Percentiles rank a stretch among this genome's conserved stretches.
Evolutionary conservation across 92 coral and sea anemone genomes (phyloP).

Genomic region (Zoanthus solanderi): DNA sequence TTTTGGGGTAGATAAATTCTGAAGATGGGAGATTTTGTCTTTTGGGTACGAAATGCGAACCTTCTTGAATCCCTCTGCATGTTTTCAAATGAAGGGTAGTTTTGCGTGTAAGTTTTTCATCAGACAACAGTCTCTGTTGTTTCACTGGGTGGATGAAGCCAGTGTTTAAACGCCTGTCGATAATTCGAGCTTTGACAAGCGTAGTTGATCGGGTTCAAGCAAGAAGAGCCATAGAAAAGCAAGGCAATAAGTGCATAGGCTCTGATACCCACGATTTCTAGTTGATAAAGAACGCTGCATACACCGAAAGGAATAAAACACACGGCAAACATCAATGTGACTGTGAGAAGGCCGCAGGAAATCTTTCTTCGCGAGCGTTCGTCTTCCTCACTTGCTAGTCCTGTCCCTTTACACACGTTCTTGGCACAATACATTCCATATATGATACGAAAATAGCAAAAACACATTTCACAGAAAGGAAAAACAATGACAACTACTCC

Average conservation of each 20-base stretch:
- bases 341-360: conserved; percentile 30
- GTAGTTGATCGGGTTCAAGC: conserved; percentile 57
- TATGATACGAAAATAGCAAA: conserved; percentile 56
- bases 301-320: conserved; percentile 59
- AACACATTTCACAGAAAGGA: conserved; percentile 45
- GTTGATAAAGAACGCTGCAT: conserved; percentile 38
- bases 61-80: too few relatives aligned
- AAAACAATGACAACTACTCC: conserved; percentile 7
- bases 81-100: too few relatives aligned
- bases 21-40: too few relatives aligned
- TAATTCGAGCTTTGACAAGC: conserved; percentile 64
- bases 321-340: conserved; percentile 53
- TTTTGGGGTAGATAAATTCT: too few relatives aligned
- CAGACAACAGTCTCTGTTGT: conserved; percentile 31
- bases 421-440: conserved; percentile 53
- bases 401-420: conserved; percentile 41
- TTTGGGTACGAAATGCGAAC: too few relatives aligned
- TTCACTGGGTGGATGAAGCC: conserved; percentile 15
- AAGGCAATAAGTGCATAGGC: conserved; percentile 36
- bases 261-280: conserved; percentile 1
- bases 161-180: conserved; percentile 46
- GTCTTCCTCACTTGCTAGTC: conserved; percentile 37
- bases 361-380: conserved; percentile 44
- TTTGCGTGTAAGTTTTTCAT: not conserved
- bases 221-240: conserved; percentile 51